Evolutionary conservation across 2,888 invertebrate species (phyloP).

Genomic region (Conistra vaccinii): DNA sequence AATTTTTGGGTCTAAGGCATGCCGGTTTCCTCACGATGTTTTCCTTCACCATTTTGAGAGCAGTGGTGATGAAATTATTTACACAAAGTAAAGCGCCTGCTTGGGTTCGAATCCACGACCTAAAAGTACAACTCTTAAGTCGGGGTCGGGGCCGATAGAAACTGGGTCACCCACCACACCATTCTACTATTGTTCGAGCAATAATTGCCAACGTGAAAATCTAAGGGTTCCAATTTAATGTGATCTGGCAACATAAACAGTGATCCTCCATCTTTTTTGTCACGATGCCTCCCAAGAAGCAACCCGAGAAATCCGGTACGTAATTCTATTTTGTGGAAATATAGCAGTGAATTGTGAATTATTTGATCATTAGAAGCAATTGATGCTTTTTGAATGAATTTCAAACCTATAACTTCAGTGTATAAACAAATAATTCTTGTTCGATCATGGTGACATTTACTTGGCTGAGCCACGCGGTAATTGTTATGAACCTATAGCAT

Average conservation of each 20-base stretch:
- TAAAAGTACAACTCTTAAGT: too few species aligned
- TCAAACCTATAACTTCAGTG: slow-evolving; percentile 4
- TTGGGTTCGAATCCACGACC: too few species aligned
- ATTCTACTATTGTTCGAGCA: too few species aligned
- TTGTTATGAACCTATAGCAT: slow-evolving; percentile 59
- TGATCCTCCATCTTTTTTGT: slow-evolving; percentile 88
- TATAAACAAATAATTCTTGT: neutral
- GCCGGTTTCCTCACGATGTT: too few species aligned
- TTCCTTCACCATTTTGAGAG: too few species aligned
- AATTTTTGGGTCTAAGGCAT: too few species aligned
- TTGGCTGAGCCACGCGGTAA: slow-evolving; percentile 80
- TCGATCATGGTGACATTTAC: slow-evolving; percentile 58
- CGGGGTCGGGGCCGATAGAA: too few species aligned
- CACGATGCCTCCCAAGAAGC: slow-evolving; percentile 96
- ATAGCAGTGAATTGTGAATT: slow-evolving; percentile 53
- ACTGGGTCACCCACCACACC: too few species aligned
- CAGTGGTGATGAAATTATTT: too few species aligned
- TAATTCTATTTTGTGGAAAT: slow-evolving; percentile 73
- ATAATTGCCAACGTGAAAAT: slow-evolving; percentile 47
- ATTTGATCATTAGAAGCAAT: slow-evolving; percentile 5
- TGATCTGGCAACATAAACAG: slow-evolving; percentile 60
- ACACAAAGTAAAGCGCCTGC: too few species aligned
- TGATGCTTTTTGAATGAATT: slow-evolving; percentile 20
- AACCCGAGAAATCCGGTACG: slow-evolving; percentile 96
- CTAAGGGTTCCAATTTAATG: neutral